These are phyloP conservation scores for Azorinus chamasolen DNA, from an alignment of 2,888 invertebrate species.

Conservation along the genomic window DNA sequence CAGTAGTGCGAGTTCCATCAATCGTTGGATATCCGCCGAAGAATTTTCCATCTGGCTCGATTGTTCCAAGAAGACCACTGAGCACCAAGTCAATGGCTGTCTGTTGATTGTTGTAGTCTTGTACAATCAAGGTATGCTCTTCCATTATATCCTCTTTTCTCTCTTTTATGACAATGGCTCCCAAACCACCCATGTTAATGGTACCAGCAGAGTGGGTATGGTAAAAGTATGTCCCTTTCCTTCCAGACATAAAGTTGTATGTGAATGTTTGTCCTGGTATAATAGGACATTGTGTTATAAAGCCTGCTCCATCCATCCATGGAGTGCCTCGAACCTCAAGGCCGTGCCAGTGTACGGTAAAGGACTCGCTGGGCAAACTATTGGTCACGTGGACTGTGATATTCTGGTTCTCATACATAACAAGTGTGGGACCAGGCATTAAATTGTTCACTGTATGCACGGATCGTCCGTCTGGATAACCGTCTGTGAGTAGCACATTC, in stretches of 20 bases:
- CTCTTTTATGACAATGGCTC: constrained; percentile 62
- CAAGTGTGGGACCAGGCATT: constrained; percentile 71
- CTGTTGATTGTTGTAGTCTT: constrained; percentile 64
- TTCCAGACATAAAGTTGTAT: constrained; percentile 64
- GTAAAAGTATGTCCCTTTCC: constrained; percentile 68
- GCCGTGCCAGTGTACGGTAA: constrained; percentile 79
- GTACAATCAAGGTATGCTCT: constrained; percentile 46
- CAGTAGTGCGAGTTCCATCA: constrained; percentile 35
- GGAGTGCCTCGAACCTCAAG: constrained; percentile 69
- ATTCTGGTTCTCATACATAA: constrained; percentile 70
- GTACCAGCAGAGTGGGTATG: constrained; percentile 68
- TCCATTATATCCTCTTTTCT: constrained; percentile 11
- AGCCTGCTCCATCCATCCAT: constrained; percentile 79
- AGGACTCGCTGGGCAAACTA: constrained; percentile 53
- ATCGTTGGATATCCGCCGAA: constrained; percentile 3
- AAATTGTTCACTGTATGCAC: constrained; percentile 59
- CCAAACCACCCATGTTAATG: constrained; percentile 60
- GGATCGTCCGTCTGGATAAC: too few relatives aligned
- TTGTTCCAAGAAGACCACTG: constrained; percentile 1
- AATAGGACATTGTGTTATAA: constrained; percentile 78
- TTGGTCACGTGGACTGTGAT: constrained; percentile 71
- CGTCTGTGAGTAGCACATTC: too few relatives aligned
- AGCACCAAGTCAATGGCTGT: constrained; percentile 1
- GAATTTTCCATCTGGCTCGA: constrained; percentile 7
- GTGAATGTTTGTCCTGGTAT: constrained; percentile 67